Percentiles rank a stretch among this genome's conserved stretches.
Conservation (phyloP, 2,113 vertebrate genomes). For the Suricata suricatta region DNA sequence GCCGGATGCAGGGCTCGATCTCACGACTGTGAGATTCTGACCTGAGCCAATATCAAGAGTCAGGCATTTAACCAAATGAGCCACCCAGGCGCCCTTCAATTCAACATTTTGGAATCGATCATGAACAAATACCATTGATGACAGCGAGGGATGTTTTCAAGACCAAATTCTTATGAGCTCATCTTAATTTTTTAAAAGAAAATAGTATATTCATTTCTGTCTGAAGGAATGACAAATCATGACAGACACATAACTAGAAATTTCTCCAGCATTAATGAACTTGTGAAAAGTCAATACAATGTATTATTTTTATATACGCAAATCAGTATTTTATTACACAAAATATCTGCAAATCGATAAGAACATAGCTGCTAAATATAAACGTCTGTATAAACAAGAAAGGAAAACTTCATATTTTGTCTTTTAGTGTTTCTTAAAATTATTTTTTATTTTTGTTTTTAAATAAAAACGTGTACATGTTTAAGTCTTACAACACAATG, state of each 20-base stretch:
- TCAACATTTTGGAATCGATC: neutral
- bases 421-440: conserved; percentile 65
- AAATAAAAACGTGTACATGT: neutral
- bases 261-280: conserved; percentile 70
- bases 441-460: neutral
- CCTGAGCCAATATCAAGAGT: too few relatives aligned
- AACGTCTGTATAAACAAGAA: conserved; percentile 92
- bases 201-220: neutral
- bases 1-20: too few relatives aligned
- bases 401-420: conserved; percentile 89
- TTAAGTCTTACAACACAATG: neutral
- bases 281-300: conserved; percentile 90
- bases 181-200: neutral
- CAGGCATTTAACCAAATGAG: too few relatives aligned
- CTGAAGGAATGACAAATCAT: neutral
- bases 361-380: conserved; percentile 95
- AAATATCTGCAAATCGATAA: conserved; percentile 92
- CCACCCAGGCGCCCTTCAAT: neutral
- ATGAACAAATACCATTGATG: neutral
- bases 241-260: conserved; percentile 55
- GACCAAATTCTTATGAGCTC: neutral
- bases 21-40: too few relatives aligned
- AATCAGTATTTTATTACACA: conserved; percentile 88
- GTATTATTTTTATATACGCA: conserved; percentile 88
- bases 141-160: neutral